Evolutionary conservation across 2,113 vertebrate genomes (phyloP).

Genomic region (Peromyscus maniculatus): DNA sequence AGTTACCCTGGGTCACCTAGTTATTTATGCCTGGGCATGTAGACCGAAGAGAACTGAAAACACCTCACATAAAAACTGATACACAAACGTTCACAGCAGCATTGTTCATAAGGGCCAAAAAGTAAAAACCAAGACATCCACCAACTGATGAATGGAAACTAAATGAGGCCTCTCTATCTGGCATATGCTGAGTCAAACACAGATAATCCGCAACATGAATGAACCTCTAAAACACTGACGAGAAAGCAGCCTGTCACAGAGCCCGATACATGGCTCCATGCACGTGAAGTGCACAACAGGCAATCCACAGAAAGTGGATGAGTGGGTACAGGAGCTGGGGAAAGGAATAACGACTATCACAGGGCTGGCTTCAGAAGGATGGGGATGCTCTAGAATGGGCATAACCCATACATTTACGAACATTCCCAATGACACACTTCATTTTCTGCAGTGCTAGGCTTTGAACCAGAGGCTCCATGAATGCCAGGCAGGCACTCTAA

Average conservation of each 20-base stretch:
- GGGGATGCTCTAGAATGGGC: not conserved
- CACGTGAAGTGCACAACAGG: not conserved
- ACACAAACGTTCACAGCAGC: not conserved
- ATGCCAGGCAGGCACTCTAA: not conserved
- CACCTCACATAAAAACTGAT: not conserved
- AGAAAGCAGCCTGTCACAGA: conserved; percentile 1
- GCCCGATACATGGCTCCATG: not conserved
- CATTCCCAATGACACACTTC: not conserved
- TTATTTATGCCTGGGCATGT: not conserved
- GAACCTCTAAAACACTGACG: not conserved
- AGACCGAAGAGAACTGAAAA: not conserved
- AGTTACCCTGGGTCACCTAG: not conserved
- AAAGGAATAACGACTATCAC: not conserved
- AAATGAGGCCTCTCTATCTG: not conserved
- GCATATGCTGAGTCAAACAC: not conserved
- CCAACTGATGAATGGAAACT: not conserved
- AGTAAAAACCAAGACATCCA: not conserved
- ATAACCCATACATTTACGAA: not conserved
- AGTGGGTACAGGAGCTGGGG: not conserved
- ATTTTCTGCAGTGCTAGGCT: not conserved
- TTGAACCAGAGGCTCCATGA: not conserved
- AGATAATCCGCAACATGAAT: not conserved
- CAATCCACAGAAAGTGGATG: not conserved
- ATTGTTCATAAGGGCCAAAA: not conserved
- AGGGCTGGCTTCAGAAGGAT: not conserved